Conservation (phyloP, 1,140 invertebrate species). For the Megalonaias nervosa region DNA sequence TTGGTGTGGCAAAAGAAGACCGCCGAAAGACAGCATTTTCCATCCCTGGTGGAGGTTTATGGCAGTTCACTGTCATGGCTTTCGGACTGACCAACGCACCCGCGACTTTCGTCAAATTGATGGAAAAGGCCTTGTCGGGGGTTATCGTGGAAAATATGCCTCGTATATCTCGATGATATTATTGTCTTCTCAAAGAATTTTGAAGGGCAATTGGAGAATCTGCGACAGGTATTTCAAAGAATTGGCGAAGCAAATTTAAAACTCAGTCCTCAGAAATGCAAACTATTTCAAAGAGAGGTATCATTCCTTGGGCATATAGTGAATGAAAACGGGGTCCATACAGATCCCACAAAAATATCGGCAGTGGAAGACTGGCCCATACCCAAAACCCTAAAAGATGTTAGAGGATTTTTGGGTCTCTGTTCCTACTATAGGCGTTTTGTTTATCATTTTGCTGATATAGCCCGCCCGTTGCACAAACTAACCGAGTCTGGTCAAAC, state of each 20-base stretch:
- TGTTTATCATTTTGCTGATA: neutral
- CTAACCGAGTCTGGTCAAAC: neutral
- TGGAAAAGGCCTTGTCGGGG: too few species aligned
- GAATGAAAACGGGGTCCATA: neutral
- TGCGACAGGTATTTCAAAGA: too few species aligned
- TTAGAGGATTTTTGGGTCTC: neutral
- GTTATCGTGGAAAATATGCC: too few species aligned
- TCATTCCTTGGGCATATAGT: conserved; percentile 12
- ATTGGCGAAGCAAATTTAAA: too few species aligned
- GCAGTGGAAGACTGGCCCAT: neutral
- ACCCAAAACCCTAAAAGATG: conserved; percentile 3
- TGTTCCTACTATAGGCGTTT: neutral
- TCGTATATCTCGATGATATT: too few species aligned
- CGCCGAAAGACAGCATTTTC: conserved; percentile 60
- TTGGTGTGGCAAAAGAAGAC: conserved; percentile 58
- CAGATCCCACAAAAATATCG: neutral
- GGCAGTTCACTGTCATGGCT: too few species aligned
- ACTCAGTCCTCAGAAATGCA: neutral
- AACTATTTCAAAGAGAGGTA: conserved; percentile 1
- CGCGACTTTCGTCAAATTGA: too few species aligned
- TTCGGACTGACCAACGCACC: too few species aligned
- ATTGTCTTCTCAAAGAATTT: too few species aligned
- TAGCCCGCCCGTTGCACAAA: neutral
- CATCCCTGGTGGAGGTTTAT: too few species aligned
- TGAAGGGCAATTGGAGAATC: too few species aligned